These are phyloP conservation scores for Babyrousa celebensis DNA, from an alignment of 2,797 vertebrate genomes.

Conservation along the genomic window DNA sequence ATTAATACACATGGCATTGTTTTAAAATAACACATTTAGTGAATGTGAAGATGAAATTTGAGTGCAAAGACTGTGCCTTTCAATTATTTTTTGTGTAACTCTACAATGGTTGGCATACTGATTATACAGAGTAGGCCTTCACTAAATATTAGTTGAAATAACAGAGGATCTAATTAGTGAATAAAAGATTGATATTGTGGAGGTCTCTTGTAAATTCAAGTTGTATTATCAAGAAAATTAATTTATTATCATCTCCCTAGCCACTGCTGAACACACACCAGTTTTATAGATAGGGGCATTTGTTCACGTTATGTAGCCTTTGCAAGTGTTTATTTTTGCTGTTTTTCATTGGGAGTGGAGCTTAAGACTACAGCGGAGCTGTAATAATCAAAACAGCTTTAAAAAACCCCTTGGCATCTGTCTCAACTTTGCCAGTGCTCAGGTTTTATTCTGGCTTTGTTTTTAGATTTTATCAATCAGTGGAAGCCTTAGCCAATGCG, in stretches of 20 bases:
- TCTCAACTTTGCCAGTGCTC: neutral
- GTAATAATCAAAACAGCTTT: slow-evolving; percentile 7
- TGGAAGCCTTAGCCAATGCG: neutral
- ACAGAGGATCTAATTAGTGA: neutral
- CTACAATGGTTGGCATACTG: neutral
- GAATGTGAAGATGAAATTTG: neutral
- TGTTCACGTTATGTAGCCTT: neutral
- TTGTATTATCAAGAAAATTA: neutral
- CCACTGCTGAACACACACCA: neutral
- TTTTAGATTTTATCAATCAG: slow-evolving; percentile 42
- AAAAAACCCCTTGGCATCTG: slow-evolving; percentile 25
- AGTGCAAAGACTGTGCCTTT: neutral
- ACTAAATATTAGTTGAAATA: slow-evolving; percentile 25
- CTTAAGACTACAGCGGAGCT: neutral
- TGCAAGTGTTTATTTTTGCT: slow-evolving; percentile 47
- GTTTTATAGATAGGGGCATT: neutral
- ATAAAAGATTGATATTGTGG: neutral
- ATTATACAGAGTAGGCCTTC: neutral
- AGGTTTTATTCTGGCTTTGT: neutral
- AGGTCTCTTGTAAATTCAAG: neutral
- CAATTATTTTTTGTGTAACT: slow-evolving; percentile 19
- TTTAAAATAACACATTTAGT: neutral
- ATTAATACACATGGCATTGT: neutral
- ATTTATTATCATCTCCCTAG: neutral
- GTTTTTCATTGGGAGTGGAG: neutral